A percentile compares a stretch with the other conserved stretches of the same genome.
Evolutionary conservation across 2,113 vertebrate genomes (phyloP).

Genomic region (Antidorcas marsupialis): DNA sequence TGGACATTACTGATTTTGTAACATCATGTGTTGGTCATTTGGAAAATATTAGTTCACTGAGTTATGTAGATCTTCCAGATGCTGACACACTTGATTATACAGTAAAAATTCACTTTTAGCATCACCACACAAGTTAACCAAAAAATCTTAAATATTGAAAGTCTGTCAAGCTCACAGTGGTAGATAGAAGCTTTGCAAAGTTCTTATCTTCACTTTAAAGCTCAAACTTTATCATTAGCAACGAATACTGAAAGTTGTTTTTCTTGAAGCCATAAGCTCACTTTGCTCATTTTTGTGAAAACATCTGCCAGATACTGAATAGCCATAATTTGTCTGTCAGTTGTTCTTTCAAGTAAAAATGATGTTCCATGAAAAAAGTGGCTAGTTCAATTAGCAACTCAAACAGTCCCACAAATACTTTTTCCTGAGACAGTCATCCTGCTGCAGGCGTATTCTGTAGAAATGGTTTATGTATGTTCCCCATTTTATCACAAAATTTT

Average conservation of each 20-base stretch:
- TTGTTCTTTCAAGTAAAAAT: constrained; percentile 35
- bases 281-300: constrained; percentile 48
- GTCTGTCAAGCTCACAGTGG: background rate
- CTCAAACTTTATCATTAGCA: constrained; percentile 40
- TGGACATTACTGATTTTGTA: background rate
- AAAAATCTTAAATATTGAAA: constrained; percentile 25
- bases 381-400: background rate
- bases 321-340: constrained; percentile 39
- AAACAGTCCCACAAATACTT: background rate
- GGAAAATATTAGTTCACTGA: constrained; percentile 14
- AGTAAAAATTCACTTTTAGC: background rate
- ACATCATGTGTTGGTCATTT: constrained; percentile 1
- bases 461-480: background rate
- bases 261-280: constrained; percentile 4
- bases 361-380: background rate
- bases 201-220: constrained; percentile 38
- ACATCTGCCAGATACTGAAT: constrained; percentile 47
- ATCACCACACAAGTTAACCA: background rate
- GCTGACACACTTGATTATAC: background rate
- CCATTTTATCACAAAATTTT: constrained; percentile 27
- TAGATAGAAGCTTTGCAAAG: constrained; percentile 22
- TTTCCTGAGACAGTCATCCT: constrained; percentile 25
- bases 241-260: constrained; percentile 39
- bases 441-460: background rate
- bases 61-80: constrained; percentile 9